Percentiles rank a stretch among this genome's conserved stretches.
Evolutionary conservation across 2,888 invertebrate species (phyloP).

Genomic region (Eurytoma adleriae): DNA sequence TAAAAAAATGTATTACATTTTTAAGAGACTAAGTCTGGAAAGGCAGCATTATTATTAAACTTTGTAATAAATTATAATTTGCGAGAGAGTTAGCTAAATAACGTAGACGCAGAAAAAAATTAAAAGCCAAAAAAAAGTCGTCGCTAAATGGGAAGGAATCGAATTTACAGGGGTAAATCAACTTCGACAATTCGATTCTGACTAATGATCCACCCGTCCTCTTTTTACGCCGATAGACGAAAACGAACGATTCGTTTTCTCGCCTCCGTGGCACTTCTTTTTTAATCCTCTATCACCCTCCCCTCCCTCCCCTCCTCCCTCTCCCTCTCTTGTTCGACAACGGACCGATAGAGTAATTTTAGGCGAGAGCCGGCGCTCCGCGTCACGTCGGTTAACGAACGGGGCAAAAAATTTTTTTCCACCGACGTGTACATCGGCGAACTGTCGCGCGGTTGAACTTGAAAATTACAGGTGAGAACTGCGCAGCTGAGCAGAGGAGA

Average conservation of each 20-base stretch:
- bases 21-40: too few relatives aligned
- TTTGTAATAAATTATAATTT: too few relatives aligned
- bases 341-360: constrained; percentile 44
- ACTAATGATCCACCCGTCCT: constrained; percentile 6
- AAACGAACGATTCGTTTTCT: background rate
- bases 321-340: constrained; percentile 28
- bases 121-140: too few relatives aligned
- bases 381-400: constrained; percentile 41
- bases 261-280: background rate
- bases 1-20: too few relatives aligned
- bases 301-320: background rate
- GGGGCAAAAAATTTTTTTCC: constrained; percentile 9
- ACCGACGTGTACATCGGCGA: background rate
- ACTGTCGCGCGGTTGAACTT: constrained; percentile 29
- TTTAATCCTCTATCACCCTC: background rate
- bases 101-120: too few relatives aligned
- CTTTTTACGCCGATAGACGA: background rate
- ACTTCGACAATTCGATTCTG: background rate
- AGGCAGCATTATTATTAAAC: too few relatives aligned
- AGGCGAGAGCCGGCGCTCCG: constrained; percentile 1
- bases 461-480: constrained; percentile 55
- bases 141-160: too few relatives aligned
- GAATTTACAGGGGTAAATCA: background rate
- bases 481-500: background rate
- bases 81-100: too few relatives aligned